Evolutionary conservation across 1,140 invertebrate species (phyloP), one percentile per base, ranked within the genome.

Genomic region (Drosophila kurseongensis): DNA sequence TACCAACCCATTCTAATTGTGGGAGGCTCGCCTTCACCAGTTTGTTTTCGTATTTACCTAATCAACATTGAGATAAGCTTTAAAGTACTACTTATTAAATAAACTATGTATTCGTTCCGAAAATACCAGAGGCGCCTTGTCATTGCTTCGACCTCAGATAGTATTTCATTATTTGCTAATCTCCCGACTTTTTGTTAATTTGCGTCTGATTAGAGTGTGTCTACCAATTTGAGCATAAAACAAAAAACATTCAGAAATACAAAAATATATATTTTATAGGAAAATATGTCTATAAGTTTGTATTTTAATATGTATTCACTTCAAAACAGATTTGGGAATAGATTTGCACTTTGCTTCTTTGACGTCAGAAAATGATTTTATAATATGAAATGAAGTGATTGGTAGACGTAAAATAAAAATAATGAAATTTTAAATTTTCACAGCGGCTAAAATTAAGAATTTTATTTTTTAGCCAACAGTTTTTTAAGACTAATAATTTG

Each of bases 141-240:
- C 77, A 80, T 77, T 80, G 74, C 44, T 29, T 18, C 16, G 63
- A 77, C 77, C 62, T 77, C 55, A 56, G 56, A 59, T 55, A 42
- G 44, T 66, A 41, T 66, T 60, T 72, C 14, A 38, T 35, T 48
- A 41, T 41, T 38, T 27, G 35, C 9, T 44, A 55, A 63, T 38
- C 56, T 60, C 44, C 40, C 27, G 56, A 38, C 44, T 59, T 59
- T 60, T 57, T 42, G 57, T 48, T 44, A 60, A 60, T 55, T 54
- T 45, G 54, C 59, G 27, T 32, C 23, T 14, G 59, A 75, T 71
- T 58, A 75, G 42, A 63, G 36, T 18, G 42, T 45, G 51, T 67
- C 44, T 60, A 52, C 66, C 14, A 67, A 73, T 42, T 40, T 18
- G 16, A 73, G 29, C 40, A 47, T 60, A 45, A 51, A 29, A 38